Evolutionary conservation across 2,797 vertebrate species (phyloP).

Genomic region (Platyrinchus mystaceus): DNA sequence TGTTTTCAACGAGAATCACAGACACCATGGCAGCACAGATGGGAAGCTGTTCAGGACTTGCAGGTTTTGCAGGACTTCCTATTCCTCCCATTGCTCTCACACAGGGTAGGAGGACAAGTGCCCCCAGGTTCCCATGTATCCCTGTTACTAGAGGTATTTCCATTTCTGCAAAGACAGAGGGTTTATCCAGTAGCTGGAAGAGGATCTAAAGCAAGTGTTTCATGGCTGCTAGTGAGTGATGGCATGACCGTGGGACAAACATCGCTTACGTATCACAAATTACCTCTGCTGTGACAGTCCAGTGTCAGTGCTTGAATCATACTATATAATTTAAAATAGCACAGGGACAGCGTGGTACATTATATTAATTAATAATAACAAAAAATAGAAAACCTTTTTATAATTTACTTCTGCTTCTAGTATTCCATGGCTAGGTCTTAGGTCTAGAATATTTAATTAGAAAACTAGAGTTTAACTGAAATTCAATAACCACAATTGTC

Average conservation of each 20-base stretch:
- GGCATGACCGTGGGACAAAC: neutral
- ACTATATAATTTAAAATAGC: neutral
- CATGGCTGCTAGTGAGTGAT: neutral
- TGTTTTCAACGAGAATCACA: neutral
- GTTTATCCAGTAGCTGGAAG: neutral
- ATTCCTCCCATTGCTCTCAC: neutral
- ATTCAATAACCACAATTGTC: neutral
- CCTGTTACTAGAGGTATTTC: neutral
- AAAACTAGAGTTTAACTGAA: slow-evolving; percentile 2
- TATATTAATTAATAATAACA: neutral
- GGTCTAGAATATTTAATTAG: neutral
- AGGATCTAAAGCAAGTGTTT: neutral
- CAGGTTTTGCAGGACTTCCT: neutral
- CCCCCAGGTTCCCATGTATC: too few species aligned
- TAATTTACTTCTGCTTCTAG: neutral
- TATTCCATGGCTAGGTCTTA: neutral
- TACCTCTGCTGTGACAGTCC: neutral
- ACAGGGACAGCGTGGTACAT: neutral
- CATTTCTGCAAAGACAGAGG: neutral
- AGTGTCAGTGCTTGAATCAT: neutral
- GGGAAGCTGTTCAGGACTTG: neutral
- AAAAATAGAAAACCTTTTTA: neutral
- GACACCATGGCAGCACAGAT: neutral
- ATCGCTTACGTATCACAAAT: neutral
- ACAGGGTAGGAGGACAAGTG: neutral